Base-by-base conservation (phyloP, 1,140 invertebrate species). In the Manduca sexta region DNA sequence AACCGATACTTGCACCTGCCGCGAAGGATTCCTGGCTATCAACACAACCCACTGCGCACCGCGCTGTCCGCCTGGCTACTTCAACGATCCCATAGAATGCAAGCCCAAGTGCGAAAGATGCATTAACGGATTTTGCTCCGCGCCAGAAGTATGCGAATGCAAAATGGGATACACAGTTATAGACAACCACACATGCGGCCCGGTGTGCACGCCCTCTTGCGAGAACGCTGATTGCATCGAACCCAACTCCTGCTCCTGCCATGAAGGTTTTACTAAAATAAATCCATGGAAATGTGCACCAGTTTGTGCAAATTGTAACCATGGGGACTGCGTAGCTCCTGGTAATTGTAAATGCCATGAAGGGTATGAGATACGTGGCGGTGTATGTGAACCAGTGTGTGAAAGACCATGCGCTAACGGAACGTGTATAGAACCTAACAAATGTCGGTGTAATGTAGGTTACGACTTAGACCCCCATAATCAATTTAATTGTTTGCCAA, bases 381-480 rank as follows among this genome's bases (percentile, higher is more conserved):
- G 21, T 12, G 37, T 17, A 6, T 46, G 47, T 21, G 37, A 7
- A 10, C 42, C 53, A 0, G 58, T 62, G 34, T 89, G 88, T 49
- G 58, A 73, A 42, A 21, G 63, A 18, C 47, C 59, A 7, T 88
- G 88, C 49, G 44, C 74, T 7, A 80, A 86, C 43, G 86, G 81
- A 3, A 21, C 55, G 14, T 88, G 87, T 50, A 56, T 64, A n/a
- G 72, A 66, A 21, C 72, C 80, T 34, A 35, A 65, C 12, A 52
- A 44, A 3, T 70, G 67, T 34, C 12, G 30, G 1, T 70, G 67
- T 35, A 45, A 56, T 15, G 4, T 31, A n/a, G 54, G 56, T 1
- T 66, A 57, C 35, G 18, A 5, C 18, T 30, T 26, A 29, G n/a
- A 51, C 11, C 5, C 8, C 8, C 14, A 13, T 6, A 17, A 37